A percentile compares a stretch with the other conserved stretches of the same genome.
Conservation (phyloP, 2,797 vertebrate species). For the Gambelia wislizenii region DNA sequence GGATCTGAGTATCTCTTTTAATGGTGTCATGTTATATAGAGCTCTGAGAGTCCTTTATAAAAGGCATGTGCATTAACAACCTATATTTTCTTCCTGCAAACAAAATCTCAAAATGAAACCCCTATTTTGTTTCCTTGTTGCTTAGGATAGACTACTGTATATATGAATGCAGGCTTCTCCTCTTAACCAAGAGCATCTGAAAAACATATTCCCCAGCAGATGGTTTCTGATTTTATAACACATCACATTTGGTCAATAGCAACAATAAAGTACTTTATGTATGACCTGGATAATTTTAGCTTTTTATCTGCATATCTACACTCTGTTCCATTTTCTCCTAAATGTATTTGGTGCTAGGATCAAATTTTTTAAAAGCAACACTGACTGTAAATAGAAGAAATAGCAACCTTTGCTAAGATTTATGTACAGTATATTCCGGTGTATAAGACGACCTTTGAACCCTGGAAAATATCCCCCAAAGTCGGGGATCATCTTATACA, state of each 20-base stretch:
- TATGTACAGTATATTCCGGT: too few relatives aligned
- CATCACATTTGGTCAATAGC: neutral
- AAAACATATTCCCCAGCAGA: constrained; percentile 42
- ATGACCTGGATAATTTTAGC: neutral
- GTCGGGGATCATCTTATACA: too few relatives aligned
- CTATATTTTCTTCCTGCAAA: constrained; percentile 57
- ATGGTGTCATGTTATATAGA: constrained; percentile 23
- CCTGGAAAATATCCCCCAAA: too few relatives aligned
- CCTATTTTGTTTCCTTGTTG: constrained; percentile 44
- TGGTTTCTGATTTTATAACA: constrained; percentile 29
- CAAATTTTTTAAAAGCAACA: constrained; percentile 32
- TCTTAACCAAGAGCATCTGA: constrained; percentile 21
- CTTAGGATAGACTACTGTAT: constrained; percentile 46
- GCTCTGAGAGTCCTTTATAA: constrained; percentile 49
- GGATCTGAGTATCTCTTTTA: constrained; percentile 7
- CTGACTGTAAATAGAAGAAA: neutral
- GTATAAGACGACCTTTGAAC: too few relatives aligned
- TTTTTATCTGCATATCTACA: constrained; percentile 19
- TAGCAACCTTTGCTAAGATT: constrained; percentile 9
- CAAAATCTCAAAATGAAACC: constrained; percentile 53
- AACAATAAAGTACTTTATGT: constrained; percentile 2
- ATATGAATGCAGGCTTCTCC: constrained; percentile 42
- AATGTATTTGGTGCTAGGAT: constrained; percentile 38
- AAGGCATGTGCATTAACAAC: constrained; percentile 36
- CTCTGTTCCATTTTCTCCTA: constrained; percentile 36